These are phyloP conservation scores for Paguma larvata DNA, from an alignment of 2,797 vertebrate genomes.

Conservation along the genomic window DNA sequence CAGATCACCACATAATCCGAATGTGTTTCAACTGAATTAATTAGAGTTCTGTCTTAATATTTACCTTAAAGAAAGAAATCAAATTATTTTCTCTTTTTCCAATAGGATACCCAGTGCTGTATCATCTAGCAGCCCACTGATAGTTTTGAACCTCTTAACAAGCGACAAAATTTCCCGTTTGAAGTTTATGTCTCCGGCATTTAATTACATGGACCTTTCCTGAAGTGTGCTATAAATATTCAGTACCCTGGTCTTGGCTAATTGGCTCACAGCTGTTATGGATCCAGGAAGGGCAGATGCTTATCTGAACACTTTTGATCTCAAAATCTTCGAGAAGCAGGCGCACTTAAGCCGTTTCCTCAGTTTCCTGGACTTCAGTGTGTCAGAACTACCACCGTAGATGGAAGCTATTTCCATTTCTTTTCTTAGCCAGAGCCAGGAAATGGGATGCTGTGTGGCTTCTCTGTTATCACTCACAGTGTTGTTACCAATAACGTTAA, in stretches of 20 bases:
- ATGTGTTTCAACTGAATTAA: conserved; percentile 1
- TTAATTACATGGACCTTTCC: conserved; percentile 66
- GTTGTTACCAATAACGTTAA: conserved; percentile 39
- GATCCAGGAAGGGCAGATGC: conserved; percentile 71
- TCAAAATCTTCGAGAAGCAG: conserved; percentile 76
- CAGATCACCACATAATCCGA: not conserved
- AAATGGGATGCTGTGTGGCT: conserved; percentile 19
- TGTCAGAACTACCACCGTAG: conserved; percentile 15
- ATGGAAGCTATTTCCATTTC: conserved; percentile 46
- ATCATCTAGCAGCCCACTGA: not conserved
- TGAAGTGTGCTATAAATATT: conserved; percentile 72
- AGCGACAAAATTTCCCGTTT: not conserved
- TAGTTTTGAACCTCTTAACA: conserved; percentile 50
- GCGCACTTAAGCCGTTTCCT: conserved; percentile 67
- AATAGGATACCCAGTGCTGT: not conserved
- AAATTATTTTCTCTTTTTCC: not conserved
- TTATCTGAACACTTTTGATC: conserved; percentile 82
- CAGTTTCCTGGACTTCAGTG: conserved; percentile 68
- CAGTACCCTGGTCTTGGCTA: conserved; percentile 27
- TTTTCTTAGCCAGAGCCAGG: conserved; percentile 72
- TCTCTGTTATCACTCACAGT: conserved; percentile 44
- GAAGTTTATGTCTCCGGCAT: conserved; percentile 73
- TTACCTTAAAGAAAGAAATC: conserved; percentile 58
- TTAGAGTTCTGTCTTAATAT: conserved; percentile 29
- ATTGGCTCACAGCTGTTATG: conserved; percentile 55